A percentile compares a stretch with the other conserved stretches of the same genome.
These are phyloP conservation scores for Motacilla tschutschensis DNA, from an alignment of 2,113 vertebrate species.

Conservation along the genomic window DNA sequence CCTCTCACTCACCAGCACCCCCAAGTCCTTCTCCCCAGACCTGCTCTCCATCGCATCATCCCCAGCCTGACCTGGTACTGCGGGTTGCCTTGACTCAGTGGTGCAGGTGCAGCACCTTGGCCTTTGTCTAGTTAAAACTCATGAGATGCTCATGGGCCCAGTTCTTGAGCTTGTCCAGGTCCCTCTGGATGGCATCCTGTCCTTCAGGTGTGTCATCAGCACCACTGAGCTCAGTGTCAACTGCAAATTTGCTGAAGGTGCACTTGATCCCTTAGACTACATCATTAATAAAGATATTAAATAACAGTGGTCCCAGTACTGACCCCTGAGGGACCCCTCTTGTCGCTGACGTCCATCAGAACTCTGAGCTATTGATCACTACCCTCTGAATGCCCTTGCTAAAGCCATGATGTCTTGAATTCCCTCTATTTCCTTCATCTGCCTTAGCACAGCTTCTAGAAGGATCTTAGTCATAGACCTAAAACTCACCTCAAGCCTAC, in stretches of 20 bases:
- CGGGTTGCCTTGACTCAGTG: accelerated
- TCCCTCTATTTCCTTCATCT: neutral
- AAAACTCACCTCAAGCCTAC: neutral
- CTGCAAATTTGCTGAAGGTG: neutral
- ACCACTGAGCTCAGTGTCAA: neutral
- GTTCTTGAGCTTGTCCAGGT: neutral
- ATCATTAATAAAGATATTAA: neutral
- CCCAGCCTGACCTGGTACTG: accelerated
- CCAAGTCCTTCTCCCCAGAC: accelerated
- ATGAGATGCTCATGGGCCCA: neutral
- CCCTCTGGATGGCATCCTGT: neutral
- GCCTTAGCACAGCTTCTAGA: neutral
- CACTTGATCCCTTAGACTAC: neutral
- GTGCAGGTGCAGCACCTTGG: neutral
- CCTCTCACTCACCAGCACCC: neutral
- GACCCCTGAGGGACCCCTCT: neutral
- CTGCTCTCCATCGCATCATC: neutral
- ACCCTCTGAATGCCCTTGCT: neutral
- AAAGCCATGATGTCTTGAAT: neutral
- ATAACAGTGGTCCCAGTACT: neutral
- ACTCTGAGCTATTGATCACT: neutral
- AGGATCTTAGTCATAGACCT: neutral
- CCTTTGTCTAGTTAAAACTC: neutral
- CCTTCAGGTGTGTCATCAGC: neutral
- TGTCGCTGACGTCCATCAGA: neutral